Conservation (phyloP, 2,113 vertebrate genomes). For the Chiloscyllium plagiosum region DNA sequence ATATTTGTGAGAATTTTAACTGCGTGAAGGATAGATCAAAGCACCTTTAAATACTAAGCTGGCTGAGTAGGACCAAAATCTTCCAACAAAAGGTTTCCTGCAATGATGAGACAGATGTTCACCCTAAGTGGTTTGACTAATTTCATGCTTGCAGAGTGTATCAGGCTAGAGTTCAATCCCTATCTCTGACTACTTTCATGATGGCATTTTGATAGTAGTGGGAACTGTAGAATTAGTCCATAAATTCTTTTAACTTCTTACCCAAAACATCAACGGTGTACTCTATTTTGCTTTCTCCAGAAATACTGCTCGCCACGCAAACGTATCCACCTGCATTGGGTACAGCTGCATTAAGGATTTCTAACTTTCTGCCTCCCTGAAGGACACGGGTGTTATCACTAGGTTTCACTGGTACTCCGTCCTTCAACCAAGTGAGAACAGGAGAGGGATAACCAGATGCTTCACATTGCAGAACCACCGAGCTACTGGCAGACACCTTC, state of each 20-base stretch:
- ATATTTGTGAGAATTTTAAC: not conserved
- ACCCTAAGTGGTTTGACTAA: not conserved
- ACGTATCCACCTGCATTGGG: conserved; percentile 71
- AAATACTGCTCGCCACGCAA: conserved; percentile 85
- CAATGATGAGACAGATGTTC: not conserved
- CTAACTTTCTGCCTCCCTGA: conserved; percentile 70
- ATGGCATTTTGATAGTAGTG: not conserved
- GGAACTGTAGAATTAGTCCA: not conserved
- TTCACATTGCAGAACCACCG: conserved; percentile 74
- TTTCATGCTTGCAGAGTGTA: not conserved
- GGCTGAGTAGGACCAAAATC: not conserved
- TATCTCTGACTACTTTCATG: not conserved
- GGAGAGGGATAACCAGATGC: conserved; percentile 80
- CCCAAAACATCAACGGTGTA: conserved; percentile 85
- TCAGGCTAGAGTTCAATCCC: not conserved
- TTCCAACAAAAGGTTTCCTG: not conserved
- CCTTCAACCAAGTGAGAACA: conserved; percentile 85
- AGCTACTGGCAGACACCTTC: conserved; percentile 68
- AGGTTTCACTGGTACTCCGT: conserved; percentile 69
- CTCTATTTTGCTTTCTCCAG: conserved; percentile 82
- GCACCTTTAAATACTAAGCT: not conserved
- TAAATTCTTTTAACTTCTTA: conserved; percentile 48
- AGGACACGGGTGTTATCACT: conserved; percentile 61
- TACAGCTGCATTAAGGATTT: conserved; percentile 60
- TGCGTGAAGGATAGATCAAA: not conserved